Base-by-base conservation (phyloP, 2,113 vertebrate genomes). In the Mesocricetus auratus region DNA sequence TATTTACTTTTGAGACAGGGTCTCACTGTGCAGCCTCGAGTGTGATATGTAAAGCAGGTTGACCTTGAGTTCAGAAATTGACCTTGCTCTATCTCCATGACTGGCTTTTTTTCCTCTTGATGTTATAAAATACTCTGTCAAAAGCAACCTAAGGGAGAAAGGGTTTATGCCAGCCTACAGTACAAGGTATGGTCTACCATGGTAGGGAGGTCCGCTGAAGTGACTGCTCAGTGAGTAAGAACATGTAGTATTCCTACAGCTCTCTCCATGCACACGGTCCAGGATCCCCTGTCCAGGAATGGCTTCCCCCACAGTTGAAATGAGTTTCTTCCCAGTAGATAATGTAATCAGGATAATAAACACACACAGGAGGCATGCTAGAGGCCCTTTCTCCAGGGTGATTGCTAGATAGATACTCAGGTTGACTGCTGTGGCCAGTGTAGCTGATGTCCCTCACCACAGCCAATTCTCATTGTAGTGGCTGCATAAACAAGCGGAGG, bases 401-500 rank as follows among this genome's bases (percentile, higher is more conserved):
- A 47, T 33, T 62, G 10, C 82, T 29, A 31, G 10, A 68, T 29
- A 31, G 10, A 68, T 50, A 7, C 42, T 33, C 2, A 42, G 26
- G 16, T 36, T 68, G 42, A 36, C 62, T 6, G n/a, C 4, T 16
- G 15, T 8, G 17, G 12, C 13, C 29, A 13, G 17, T 5, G 6
- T 33, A 68, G 42, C 11, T 3, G 0, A 13, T 6, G 0, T 95
- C 93, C 22, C 69, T 19, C 79, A 1, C 88, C 58, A 77, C n/a
- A n/a, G 36, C 66, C 83, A 77, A 0, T 68, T 94, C 73, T 89
- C 64, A 16, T 98, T 94, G 45, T 93, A 99, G 99, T 99, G 99
- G 99, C 97, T 99, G 19, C 97, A 93, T 82, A 99, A 99, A 95
- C 99, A 99, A 98, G 99, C 99, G 26, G 99, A 99, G 96, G 99